Evolutionary conservation across 2,113 vertebrate species (phyloP).

Genomic region (Corythornis madagascariensis): DNA sequence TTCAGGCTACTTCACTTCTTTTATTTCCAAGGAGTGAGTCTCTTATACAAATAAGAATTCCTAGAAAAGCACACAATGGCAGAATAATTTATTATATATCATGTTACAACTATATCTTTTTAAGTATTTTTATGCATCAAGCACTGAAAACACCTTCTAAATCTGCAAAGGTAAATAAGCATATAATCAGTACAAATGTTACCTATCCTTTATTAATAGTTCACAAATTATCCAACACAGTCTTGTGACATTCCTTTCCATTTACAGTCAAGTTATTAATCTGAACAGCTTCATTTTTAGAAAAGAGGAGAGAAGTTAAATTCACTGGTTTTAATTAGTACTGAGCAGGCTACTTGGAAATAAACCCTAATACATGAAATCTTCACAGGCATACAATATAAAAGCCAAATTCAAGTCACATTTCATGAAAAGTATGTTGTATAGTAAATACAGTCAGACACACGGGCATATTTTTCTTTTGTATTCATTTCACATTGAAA

Average conservation of each 20-base stretch:
- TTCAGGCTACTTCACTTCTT: constrained; percentile 88
- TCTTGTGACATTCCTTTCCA: background rate
- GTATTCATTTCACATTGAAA: background rate
- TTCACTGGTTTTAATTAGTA: constrained; percentile 49
- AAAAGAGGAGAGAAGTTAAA: constrained; percentile 17
- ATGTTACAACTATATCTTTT: background rate
- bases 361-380: background rate
- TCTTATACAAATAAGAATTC: constrained; percentile 62
- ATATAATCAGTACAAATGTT: background rate
- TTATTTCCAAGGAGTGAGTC: constrained; percentile 71
- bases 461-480: background rate
- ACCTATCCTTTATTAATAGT: background rate
- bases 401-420: background rate
- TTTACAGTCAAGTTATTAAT: constrained; percentile 35
- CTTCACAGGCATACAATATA: background rate
- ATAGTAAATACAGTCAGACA: background rate
- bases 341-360: background rate
- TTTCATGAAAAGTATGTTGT: background rate
- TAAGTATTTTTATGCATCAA: background rate
- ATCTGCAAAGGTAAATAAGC: constrained; percentile 36
- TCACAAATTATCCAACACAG: background rate
- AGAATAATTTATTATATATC: constrained; percentile 21
- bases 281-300: constrained; percentile 7
- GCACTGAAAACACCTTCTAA: constrained; percentile 15
- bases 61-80: background rate